Base-by-base conservation (phyloP, 2,797 vertebrate genomes). In the Notoglanidium macrostoma region DNA sequence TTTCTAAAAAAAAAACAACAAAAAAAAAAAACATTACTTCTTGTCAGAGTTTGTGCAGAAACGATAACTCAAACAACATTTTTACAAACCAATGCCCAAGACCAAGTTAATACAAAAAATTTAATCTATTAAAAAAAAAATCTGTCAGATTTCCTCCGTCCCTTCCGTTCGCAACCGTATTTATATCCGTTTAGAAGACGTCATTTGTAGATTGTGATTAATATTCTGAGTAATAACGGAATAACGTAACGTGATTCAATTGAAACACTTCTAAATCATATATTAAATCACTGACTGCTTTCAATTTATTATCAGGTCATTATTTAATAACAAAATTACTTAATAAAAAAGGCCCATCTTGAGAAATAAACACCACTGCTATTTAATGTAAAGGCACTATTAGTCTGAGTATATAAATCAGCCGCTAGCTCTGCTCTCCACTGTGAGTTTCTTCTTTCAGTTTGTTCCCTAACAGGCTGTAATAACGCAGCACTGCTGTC, bases 401-500 rank as follows among this genome's bases (percentile, higher is more conserved):
- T 65, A 46, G 6, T 40, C 5, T 63, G 35, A 1, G 78, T 65
- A 29, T 46, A 49, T 63, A 61, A n/a, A 81, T 81, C 57, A 63
- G 23, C 12, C 26, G 4, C 2, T 11, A 49, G 72, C 5, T 3
- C 68, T 46, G 55, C 15, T 29, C 51, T 77, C 78, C 73, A 29
- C 73, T 23, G 19, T 8, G 32, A 59, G 65, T 68, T 78, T 84
- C 19, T 70, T 46, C 59, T 70, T 68, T 78, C 46, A 7, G 46
- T 46, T 49, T 40, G 5, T 80, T 59, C 35, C 19, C 73, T 79
- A 68, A 79, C 26, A 79, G 83, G 83, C 74, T 80, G 74, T 72
- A 46, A 65, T 72, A 79, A 49, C 32, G 83, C 54, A 80, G 73
- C n/a, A 26, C 87, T 84, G 82, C 72, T 87, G 81, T 84, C 73